Base-by-base conservation (phyloP, 2,888 invertebrate species). In the Sthenelais limicola region DNA sequence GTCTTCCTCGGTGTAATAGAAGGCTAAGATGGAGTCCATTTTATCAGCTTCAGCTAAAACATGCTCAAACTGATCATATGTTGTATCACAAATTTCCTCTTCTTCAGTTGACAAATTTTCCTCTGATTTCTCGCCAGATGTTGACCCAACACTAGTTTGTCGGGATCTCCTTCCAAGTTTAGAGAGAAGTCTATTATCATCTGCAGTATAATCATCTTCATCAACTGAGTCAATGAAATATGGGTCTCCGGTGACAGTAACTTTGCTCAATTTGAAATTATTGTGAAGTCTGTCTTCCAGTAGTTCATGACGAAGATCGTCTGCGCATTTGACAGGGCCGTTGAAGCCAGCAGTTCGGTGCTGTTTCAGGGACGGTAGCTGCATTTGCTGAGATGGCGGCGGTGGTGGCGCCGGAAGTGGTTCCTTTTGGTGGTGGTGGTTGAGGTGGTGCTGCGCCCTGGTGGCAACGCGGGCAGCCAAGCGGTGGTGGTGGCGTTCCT, bases 51-150 rank as follows among this genome's bases (percentile, higher is more conserved):
- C 78, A 28, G 82, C 80, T 18, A 84, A 74, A 66, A 80, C 82
- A 62, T 84, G 80, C 52, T 84, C 84, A 73, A 84, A 82, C 1
- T 83, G 82, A 73, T 84, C 84, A 72, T 80, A 83, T 0, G 78
- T 32, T n/a, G n/a, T n/a, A n/a, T n/a, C n/a, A n/a, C n/a, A n/a
- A n/a, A n/a, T n/a, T n/a, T n/a, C n/a, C n/a, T n/a, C n/a, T n/a
- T n/a, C n/a, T n/a, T n/a, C n/a, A n/a, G n/a, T n/a, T n/a, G n/a
- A n/a, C n/a, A n/a, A n/a, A n/a, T n/a, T n/a, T n/a, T n/a, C n/a
- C n/a, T n/a, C n/a, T n/a, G n/a, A n/a, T n/a, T n/a, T n/a, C n/a
- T n/a, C n/a, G n/a, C n/a, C n/a, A n/a, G n/a, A n/a, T n/a, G n/a
- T n/a, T n/a, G n/a, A n/a, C n/a, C n/a, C n/a, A n/a, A n/a, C n/a